These are phyloP conservation scores for Lasioglossum lativentre DNA, from an alignment of 2,888 invertebrate genomes.

Conservation along the genomic window DNA sequence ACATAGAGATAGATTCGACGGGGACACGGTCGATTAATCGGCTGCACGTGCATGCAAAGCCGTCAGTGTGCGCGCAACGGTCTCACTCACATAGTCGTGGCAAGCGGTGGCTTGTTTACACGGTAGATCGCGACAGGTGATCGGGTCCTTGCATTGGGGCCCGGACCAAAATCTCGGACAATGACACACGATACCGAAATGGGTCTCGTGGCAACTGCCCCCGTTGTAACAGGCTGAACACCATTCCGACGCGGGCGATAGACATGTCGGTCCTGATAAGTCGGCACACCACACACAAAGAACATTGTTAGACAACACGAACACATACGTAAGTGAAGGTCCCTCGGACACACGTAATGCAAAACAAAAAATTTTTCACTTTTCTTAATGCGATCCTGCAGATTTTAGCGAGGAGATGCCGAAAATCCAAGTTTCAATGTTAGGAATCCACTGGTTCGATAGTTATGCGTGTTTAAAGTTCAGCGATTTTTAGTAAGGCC, in stretches of 20 bases:
- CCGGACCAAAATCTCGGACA: conserved; percentile 80
- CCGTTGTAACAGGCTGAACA: conserved; percentile 86
- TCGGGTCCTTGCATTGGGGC: conserved; percentile 85
- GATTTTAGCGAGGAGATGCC: too few species aligned
- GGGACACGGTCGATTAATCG: conserved; percentile 42
- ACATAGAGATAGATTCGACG: conserved; percentile 43
- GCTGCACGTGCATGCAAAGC: conserved; percentile 46
- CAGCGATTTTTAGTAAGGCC: too few species aligned
- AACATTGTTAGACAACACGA: conserved; percentile 22
- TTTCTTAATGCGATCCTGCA: too few species aligned
- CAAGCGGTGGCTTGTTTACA: conserved; percentile 88
- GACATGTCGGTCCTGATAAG: conserved; percentile 75
- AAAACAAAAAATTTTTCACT: too few species aligned
- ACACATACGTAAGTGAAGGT: too few species aligned
- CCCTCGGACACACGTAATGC: too few species aligned
- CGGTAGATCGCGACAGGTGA: conserved; percentile 85
- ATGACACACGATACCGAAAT: conserved; percentile 76
- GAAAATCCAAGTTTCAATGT: too few species aligned
- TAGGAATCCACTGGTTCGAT: too few species aligned
- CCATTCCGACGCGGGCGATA: conserved; percentile 74
- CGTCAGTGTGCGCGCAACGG: conserved; percentile 3
- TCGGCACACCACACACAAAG: conserved; percentile 25
- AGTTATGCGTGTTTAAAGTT: too few species aligned
- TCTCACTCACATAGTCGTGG: conserved; percentile 88
- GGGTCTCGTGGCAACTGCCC: conserved; percentile 83